These are phyloP conservation scores for Gallinago solitaria DNA, from an alignment of 2,797 vertebrate genomes.

Conservation along the genomic window DNA sequence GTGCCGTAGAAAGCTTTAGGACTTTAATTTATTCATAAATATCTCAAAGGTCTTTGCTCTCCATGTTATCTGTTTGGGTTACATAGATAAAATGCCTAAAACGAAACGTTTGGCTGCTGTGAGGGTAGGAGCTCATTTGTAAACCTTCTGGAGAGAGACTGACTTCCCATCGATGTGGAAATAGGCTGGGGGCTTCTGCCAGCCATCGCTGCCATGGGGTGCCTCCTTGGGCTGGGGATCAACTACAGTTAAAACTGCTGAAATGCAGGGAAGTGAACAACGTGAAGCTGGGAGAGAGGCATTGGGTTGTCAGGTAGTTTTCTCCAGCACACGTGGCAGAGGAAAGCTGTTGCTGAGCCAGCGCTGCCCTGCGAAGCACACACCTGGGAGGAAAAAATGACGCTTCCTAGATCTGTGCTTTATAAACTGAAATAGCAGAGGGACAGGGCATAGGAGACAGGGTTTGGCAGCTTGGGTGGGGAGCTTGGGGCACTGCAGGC, in stretches of 20 bases:
- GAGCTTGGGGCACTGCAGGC: background rate
- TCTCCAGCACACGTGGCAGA: background rate
- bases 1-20: background rate
- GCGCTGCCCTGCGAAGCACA: background rate
- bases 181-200: background rate
- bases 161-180: fast-evolving
- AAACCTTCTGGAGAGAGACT: background rate
- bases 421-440: background rate
- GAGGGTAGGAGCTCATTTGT: background rate
- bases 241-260: background rate
- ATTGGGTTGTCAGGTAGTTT: background rate
- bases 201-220: fast-evolving
- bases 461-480: background rate
- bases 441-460: background rate
- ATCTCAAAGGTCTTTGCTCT: slow-evolving; percentile 13
- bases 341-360: background rate
- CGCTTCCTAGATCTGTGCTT: background rate
- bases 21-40: slow-evolving; percentile 29
- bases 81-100: background rate
- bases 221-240: background rate
- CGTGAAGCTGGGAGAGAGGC: background rate
- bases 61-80: slow-evolving; percentile 10
- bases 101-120: background rate
- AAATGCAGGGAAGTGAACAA: background rate
- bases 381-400: background rate